Evolutionary conservation across 2,888 invertebrate genomes (phyloP).

Genomic region (Philereme vetulata): DNA sequence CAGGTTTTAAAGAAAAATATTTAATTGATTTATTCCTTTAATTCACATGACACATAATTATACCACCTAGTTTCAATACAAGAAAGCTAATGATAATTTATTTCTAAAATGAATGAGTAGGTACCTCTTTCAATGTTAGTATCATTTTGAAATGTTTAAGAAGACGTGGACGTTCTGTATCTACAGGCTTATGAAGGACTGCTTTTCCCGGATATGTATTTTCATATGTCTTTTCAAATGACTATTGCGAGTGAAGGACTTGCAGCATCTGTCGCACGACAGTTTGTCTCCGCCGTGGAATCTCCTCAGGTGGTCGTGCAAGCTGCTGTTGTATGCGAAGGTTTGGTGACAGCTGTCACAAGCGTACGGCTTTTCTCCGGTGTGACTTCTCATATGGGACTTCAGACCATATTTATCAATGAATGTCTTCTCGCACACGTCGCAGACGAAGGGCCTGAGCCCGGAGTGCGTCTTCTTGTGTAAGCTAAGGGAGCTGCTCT

Average conservation of each 20-base stretch:
- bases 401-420: background rate
- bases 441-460: conserved; percentile 4
- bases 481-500: background rate
- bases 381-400: conserved; percentile 4
- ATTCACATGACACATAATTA: too few species aligned
- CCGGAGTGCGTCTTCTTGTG: conserved; percentile 8
- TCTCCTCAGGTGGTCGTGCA: background rate
- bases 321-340: background rate
- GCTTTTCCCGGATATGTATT: background rate
- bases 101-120: too few species aligned
- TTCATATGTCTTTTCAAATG: conserved; percentile 1
- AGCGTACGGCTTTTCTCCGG: conserved; percentile 4
- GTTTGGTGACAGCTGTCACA: background rate
- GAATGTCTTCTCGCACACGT: conserved; percentile 8
- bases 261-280: background rate
- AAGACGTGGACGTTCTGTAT: too few species aligned
- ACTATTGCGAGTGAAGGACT: background rate
- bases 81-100: too few species aligned
- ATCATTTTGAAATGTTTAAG: too few species aligned
- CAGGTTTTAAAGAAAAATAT: too few species aligned
- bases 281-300: background rate
- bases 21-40: too few species aligned
- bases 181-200: background rate
- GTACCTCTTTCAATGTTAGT: too few species aligned
- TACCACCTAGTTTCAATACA: too few species aligned